phyloP scores from a whole-genome alignment of 1,140 invertebrate genomes.

The Zaprionus ghesquierei region DNA sequence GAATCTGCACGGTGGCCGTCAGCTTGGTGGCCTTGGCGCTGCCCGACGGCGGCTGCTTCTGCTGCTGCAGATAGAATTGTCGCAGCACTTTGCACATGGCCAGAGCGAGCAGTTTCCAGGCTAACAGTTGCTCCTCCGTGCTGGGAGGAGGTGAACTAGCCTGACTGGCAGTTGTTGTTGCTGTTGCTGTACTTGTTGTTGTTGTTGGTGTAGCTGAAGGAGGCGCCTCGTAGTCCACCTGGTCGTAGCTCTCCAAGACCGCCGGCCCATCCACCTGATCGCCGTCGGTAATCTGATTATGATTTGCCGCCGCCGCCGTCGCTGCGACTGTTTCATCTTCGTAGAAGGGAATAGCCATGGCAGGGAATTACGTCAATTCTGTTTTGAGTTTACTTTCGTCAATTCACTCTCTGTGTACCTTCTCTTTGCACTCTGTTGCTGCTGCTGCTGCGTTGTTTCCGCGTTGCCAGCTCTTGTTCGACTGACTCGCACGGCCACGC shows the following conservation, averaged over 20 bases:
- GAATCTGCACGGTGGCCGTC: slow-evolving; percentile 64
- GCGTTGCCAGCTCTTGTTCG: slow-evolving; percentile 46
- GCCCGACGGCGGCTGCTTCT: slow-evolving; percentile 46
- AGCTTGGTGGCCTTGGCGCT: slow-evolving; percentile 55
- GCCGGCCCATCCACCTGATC: slow-evolving; percentile 69
- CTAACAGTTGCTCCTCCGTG: slow-evolving; percentile 63
- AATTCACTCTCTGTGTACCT: neutral
- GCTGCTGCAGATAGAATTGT: slow-evolving; percentile 69
- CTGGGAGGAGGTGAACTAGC: slow-evolving; percentile 35
- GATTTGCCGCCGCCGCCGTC: slow-evolving; percentile 15
- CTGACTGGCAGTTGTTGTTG: neutral
- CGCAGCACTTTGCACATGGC: slow-evolving; percentile 79
- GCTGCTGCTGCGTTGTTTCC: slow-evolving; percentile 14
- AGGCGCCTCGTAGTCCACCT: slow-evolving; percentile 66
- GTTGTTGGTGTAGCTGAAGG: slow-evolving; percentile 30
- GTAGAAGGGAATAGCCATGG: slow-evolving; percentile 76
- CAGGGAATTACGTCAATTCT: slow-evolving; percentile 50
- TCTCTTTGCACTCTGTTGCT: neutral
- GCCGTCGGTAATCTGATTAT: slow-evolving; percentile 46
- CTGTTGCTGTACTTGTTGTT: slow-evolving; percentile 58
- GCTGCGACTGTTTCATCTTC: slow-evolving; percentile 51
- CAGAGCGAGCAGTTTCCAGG: slow-evolving; percentile 75
- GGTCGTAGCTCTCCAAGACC: slow-evolving; percentile 40
- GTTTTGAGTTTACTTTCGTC: neutral
- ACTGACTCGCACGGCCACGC: slow-evolving; percentile 56